These are phyloP conservation scores for Campaea margaritaria DNA, from an alignment of 2,888 invertebrate species.

Conservation along the genomic window DNA sequence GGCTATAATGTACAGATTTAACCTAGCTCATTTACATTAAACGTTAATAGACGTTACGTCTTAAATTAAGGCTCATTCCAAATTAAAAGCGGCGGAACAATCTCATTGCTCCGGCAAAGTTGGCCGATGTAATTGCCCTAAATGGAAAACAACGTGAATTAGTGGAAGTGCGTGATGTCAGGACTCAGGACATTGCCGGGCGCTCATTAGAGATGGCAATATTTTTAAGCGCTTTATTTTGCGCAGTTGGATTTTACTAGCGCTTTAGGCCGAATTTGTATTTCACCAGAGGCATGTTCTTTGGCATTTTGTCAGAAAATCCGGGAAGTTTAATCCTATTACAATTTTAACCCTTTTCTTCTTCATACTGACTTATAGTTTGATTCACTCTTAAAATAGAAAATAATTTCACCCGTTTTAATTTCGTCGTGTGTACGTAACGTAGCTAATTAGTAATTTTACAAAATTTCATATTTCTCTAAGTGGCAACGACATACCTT, in stretches of 20 bases:
- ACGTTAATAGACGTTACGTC: conserved; percentile 21
- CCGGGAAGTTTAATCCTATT: no score
- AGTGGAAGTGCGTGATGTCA: conserved; percentile 41
- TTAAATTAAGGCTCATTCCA: conserved; percentile 37
- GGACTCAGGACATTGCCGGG: conserved; percentile 33
- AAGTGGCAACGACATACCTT: background rate
- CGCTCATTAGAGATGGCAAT: conserved; percentile 17
- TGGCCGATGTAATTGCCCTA: conserved; percentile 42
- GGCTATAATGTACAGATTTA: background rate
- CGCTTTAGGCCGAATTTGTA: background rate
- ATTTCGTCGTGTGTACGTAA: no score
- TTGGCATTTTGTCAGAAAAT: no score
- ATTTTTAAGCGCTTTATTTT: conserved; percentile 14
- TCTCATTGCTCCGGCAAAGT: conserved; percentile 39
- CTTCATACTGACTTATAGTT: no score
- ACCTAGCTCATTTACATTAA: conserved; percentile 5
- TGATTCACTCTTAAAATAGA: no score
- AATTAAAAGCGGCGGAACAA: conserved; percentile 43
- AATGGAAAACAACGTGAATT: conserved; percentile 47
- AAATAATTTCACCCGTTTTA: no score
- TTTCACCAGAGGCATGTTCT: no score
- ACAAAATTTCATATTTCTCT: no score
- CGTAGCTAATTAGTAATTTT: no score
- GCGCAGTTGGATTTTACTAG: conserved; percentile 2
- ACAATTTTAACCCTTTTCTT: no score